Conservation (phyloP, 2,797 vertebrate species). For the Atherinosoma microstoma region DNA sequence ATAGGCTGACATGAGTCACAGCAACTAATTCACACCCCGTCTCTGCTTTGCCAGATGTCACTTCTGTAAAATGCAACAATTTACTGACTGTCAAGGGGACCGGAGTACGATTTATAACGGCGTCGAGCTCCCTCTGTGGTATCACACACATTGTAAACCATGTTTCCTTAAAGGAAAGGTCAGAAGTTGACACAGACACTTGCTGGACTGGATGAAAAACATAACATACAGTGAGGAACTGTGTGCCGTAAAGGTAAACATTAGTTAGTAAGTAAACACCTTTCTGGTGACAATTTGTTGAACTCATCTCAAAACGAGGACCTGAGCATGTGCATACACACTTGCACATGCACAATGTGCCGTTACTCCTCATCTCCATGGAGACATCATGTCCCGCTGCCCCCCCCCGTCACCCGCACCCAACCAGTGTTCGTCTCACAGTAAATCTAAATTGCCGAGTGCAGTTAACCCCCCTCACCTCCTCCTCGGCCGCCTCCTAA, state of each 20-base stretch:
- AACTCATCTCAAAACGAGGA: constrained; percentile 47
- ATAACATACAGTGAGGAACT: neutral
- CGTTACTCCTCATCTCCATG: constrained; percentile 72
- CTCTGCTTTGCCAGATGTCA: constrained; percentile 11
- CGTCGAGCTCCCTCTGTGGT: neutral
- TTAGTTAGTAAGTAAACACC: constrained; percentile 62
- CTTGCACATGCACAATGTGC: constrained; percentile 40
- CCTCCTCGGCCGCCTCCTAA: constrained; percentile 41
- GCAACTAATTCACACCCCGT: constrained; percentile 21
- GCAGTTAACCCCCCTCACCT: constrained; percentile 74
- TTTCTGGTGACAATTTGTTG: constrained; percentile 64
- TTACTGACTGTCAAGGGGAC: constrained; percentile 3
- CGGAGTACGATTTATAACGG: no score
- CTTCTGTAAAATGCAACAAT: constrained; percentile 11
- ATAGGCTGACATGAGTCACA: constrained; percentile 12
- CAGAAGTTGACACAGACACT: neutral
- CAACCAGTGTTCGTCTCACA: constrained; percentile 72
- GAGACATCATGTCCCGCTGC: constrained; percentile 56
- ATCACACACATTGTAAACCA: neutral
- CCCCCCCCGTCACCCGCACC: constrained; percentile 1
- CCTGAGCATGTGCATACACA: constrained; percentile 41
- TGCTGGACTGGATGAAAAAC: neutral
- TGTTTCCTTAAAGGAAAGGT: neutral
- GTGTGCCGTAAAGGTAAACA: constrained; percentile 18
- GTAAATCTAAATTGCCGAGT: constrained; percentile 80